phyloP scores from a whole-genome alignment of 2,888 invertebrate genomes.

The Anthrax anthrax region DNA sequence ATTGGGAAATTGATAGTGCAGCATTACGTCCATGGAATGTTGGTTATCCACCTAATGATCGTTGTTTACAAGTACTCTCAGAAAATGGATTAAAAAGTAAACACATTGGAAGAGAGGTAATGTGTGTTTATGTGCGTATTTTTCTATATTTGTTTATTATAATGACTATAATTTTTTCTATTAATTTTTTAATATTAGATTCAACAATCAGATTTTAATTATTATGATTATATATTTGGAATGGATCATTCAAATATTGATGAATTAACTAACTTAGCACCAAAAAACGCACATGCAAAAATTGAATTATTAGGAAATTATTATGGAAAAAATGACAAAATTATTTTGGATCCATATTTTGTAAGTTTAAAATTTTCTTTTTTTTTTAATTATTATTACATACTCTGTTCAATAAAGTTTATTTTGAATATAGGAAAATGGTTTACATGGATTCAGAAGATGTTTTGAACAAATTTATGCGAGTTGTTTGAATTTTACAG shows the following conservation, averaged over 20 bases:
- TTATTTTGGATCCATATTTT: conserved; percentile 82
- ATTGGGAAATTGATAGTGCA: conserved; percentile 80
- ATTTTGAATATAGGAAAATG: conserved; percentile 20
- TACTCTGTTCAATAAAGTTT: too few species aligned
- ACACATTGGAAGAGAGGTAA: conserved; percentile 47
- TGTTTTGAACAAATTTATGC: conserved; percentile 22
- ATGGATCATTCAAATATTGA: conserved; percentile 80
- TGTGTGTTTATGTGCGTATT: neutral
- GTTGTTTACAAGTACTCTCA: conserved; percentile 43
- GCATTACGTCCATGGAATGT: conserved; percentile 76
- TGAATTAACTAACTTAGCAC: conserved; percentile 45
- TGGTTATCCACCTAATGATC: conserved; percentile 57
- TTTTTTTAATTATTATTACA: neutral
- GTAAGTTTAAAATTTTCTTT: conserved; percentile 38
- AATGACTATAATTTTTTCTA: neutral
- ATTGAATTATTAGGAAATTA: conserved; percentile 67
- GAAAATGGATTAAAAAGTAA: conserved; percentile 44
- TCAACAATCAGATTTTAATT: conserved; percentile 51
- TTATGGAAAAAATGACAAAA: conserved; percentile 57
- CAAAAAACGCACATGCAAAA: conserved; percentile 48
- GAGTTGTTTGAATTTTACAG: conserved; percentile 19
- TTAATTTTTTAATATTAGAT: conserved; percentile 40
- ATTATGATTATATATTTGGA: conserved; percentile 79
- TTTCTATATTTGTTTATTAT: neutral
- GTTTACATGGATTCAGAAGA: conserved; percentile 21